phyloP scores from a whole-genome alignment of 2,888 invertebrate genomes.

The Mylabris sibirica region DNA sequence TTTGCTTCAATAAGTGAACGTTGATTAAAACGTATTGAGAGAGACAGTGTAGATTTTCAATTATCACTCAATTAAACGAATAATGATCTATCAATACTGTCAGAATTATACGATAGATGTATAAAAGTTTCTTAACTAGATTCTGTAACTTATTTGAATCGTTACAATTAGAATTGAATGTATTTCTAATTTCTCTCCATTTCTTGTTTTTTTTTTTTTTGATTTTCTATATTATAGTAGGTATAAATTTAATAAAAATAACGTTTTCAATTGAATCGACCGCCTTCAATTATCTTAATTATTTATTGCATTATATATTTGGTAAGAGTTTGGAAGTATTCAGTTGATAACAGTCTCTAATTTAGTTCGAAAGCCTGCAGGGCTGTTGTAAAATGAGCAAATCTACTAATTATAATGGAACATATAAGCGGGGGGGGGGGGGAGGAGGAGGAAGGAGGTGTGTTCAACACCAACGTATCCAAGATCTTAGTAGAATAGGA shows the following conservation, averaged over 20 bases:
- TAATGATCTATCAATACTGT: background rate
- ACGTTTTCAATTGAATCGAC: background rate
- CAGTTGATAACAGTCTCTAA: slow-evolving; percentile 32
- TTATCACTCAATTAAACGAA: slow-evolving; percentile 10
- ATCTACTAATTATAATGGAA: slow-evolving; percentile 53
- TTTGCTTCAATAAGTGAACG: slow-evolving; percentile 7
- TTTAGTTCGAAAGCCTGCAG: slow-evolving; percentile 34
- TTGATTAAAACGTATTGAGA: slow-evolving; percentile 8
- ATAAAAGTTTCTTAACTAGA: background rate
- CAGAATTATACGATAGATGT: background rate
- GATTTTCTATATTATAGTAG: too few species aligned
- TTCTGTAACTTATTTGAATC: background rate
- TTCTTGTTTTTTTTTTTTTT: too few species aligned
- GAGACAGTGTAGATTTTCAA: slow-evolving; percentile 2
- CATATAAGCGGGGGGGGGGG: slow-evolving; percentile 4
- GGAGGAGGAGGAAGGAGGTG: background rate
- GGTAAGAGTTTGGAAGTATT: slow-evolving; percentile 11
- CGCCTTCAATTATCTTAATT: slow-evolving; percentile 25
- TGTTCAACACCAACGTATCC: slow-evolving; percentile 39
- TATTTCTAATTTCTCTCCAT: background rate
- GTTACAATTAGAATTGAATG: background rate
- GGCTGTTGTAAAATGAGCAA: slow-evolving; percentile 47
- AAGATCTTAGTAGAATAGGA: slow-evolving; percentile 52
- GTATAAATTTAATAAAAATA: background rate
- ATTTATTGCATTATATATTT: slow-evolving; percentile 25